Percentiles rank a stretch among this genome's conserved stretches.
Conservation (phyloP, 2,888 invertebrate species). For the Malthinus seriepunctatus region DNA sequence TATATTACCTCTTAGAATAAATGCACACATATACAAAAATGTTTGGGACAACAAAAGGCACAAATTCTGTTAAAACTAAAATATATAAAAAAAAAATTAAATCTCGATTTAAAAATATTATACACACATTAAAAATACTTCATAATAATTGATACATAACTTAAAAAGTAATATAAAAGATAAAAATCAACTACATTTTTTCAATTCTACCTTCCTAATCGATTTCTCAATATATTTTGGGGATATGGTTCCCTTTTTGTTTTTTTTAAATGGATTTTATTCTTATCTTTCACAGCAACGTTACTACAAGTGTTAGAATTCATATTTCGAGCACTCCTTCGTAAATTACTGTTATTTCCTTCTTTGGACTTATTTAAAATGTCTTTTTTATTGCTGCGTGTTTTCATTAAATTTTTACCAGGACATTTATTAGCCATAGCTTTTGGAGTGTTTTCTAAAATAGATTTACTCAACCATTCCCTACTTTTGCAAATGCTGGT, state of each 20-base stretch:
- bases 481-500: conserved; percentile 2
- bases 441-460: neutral
- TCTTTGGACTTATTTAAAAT: too few relatives aligned
- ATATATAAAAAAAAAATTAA: neutral
- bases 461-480: conserved; percentile 1
- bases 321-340: neutral
- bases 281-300: neutral
- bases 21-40: conserved; percentile 4
- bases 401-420: neutral
- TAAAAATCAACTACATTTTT: neutral
- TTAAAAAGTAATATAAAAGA: too few relatives aligned
- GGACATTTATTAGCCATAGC: neutral
- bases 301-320: neutral
- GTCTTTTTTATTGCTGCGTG: neutral
- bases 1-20: neutral
- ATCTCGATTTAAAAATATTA: neutral
- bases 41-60: conserved; percentile 4
- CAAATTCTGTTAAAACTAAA: conserved; percentile 1
- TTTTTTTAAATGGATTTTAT: neutral
- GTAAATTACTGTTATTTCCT: too few relatives aligned
- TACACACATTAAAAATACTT: neutral
- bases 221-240: neutral
- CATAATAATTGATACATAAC: too few relatives aligned
- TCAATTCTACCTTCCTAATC: neutral
- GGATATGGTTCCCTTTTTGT: neutral